Evolutionary conservation across 2,888 invertebrate genomes (phyloP), one percentile per base, ranked within the genome.

Genomic region (Drosophila stalkeri): DNA sequence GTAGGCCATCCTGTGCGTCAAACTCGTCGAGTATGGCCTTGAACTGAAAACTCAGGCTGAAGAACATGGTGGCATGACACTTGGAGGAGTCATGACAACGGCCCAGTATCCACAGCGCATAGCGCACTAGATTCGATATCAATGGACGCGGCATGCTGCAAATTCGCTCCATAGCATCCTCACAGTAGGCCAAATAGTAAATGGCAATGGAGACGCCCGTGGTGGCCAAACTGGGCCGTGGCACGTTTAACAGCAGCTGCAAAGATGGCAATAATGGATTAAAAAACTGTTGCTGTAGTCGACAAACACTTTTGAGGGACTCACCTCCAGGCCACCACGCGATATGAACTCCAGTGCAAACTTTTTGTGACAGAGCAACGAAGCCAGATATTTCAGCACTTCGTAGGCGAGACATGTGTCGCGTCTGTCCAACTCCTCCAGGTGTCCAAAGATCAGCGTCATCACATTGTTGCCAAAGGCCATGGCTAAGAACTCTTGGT

Each of bases 41-140:
- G 93, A 99, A 99, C 82, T 98, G 97, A 93, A 99, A 99, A 9
- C 98, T 97, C 56, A 98, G 95, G 0, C 98, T 97, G 92, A 99
- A 99, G 94, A 99, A 99, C 98, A 99, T 98, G 33, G 98, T 98
- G 3, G 99, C 98, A 93, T 99, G 98, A 90, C 99, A 98, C 71
- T 98, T 95, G n/a, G 99, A 99, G 0, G 99, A 99, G 94, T 99
- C 98, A 93, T 99, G 98, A 1, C 99, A 98, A 86, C 99, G 98
- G 91, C 99, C 99, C 57, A 99, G 93, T 49, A 99, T 94, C 99
- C 99, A 99, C 5, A 99, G 93, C 0, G 97, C 97, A 93, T 99
- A 99, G 94, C 94, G 96, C 49, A 98, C 97, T 35, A 98, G 93
- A 82, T 96, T 96, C 0, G 95, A 94, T 43, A 98, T 95, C 0